Percentiles rank a stretch among this genome's conserved stretches.
Conservation (phyloP, 2,113 vertebrate genomes). For the Mastomys natalensis region DNA sequence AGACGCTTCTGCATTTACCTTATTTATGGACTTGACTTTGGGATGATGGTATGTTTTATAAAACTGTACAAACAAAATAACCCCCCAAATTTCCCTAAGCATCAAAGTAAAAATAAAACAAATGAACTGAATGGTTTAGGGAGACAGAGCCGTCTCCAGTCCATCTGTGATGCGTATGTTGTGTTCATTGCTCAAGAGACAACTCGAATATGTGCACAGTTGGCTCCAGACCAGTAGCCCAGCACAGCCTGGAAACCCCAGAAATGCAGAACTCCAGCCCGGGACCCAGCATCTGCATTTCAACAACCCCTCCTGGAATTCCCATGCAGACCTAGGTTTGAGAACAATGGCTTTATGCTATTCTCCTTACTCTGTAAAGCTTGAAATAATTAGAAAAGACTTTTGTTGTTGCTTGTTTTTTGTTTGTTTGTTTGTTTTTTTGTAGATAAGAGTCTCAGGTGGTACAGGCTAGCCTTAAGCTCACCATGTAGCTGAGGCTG, state of each 20-base stretch:
- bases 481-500: background rate
- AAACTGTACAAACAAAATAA: slow-evolving; percentile 55
- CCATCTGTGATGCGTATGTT: background rate
- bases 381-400: slow-evolving; percentile 49
- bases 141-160: slow-evolving; percentile 14
- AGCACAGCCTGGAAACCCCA: background rate
- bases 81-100: slow-evolving; percentile 47
- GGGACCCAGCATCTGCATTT: background rate
- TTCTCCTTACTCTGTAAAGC: slow-evolving; percentile 16
- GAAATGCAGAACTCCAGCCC: slow-evolving; percentile 13
- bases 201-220: slow-evolving; percentile 1
- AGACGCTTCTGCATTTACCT: slow-evolving; percentile 43
- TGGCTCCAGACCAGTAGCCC: background rate
- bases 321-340: slow-evolving; percentile 27
- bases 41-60: slow-evolving; percentile 13
- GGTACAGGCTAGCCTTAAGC: background rate
- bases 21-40: slow-evolving; percentile 56
- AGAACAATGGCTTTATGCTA: background rate
- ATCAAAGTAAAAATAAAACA: slow-evolving; percentile 50
- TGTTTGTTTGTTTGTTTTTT: background rate
- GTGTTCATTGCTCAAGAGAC: background rate
- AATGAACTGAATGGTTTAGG: slow-evolving; percentile 16
- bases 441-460: background rate
- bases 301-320: slow-evolving; percentile 28
- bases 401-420: background rate